phyloP scores from a whole-genome alignment of 2,797 vertebrate genomes.

The Gadopsis bispinosus region DNA sequence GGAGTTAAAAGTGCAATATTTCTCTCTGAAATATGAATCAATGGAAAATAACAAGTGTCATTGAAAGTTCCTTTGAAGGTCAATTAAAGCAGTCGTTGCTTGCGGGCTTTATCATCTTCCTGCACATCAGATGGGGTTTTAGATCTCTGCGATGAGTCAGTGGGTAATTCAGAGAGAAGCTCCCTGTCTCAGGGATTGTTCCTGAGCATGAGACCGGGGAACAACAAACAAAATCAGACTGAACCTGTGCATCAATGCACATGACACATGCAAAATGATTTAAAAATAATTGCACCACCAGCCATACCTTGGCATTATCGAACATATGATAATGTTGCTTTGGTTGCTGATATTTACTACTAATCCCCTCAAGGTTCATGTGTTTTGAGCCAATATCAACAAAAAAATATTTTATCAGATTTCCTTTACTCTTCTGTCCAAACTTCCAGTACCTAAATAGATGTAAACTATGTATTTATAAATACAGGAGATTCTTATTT shows the following conservation, averaged over 20 bases:
- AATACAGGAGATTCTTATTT: neutral
- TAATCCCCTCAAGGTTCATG: neutral
- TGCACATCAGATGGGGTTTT: constrained; percentile 54
- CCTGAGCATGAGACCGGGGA: constrained; percentile 83
- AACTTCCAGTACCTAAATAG: neutral
- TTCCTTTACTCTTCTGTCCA: constrained; percentile 2
- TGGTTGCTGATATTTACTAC: constrained; percentile 7
- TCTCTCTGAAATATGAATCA: too few relatives aligned
- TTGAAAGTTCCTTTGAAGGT: constrained; percentile 30
- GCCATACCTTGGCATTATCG: neutral
- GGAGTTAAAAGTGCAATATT: too few relatives aligned
- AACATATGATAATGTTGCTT: constrained; percentile 6
- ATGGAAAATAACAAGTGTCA: neutral
- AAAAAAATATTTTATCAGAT: neutral
- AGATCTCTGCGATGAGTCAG: constrained; percentile 82
- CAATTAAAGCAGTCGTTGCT: constrained; percentile 25
- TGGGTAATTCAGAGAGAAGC: constrained; percentile 83
- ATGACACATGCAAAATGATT: neutral
- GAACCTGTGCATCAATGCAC: constrained; percentile 52
- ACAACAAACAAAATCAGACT: constrained; percentile 69
- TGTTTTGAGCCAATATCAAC: neutral
- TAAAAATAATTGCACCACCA: neutral
- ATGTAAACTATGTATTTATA: constrained; percentile 28
- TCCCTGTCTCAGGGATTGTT: constrained; percentile 84
- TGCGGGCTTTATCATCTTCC: constrained; percentile 11